These are phyloP conservation scores for Heteractis magnifica DNA, from an alignment of 92 coral and sea anemone species.

Conservation along the genomic window DNA sequence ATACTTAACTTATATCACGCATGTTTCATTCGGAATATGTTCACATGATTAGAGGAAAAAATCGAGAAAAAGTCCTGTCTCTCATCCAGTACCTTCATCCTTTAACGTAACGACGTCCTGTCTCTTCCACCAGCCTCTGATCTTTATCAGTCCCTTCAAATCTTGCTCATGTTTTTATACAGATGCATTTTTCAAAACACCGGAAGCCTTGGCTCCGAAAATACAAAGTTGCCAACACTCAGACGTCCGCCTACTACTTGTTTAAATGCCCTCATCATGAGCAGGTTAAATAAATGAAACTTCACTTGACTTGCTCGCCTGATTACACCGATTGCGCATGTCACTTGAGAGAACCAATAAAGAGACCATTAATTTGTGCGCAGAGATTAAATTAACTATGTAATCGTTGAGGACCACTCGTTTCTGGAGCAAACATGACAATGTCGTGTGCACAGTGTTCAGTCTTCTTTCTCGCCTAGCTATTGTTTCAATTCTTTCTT, in stretches of 20 bases:
- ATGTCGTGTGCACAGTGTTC: neutral
- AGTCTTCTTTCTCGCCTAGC: neutral
- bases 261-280: conserved; percentile 10
- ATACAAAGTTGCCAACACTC: conserved; percentile 14
- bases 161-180: neutral
- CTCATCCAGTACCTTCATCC: neutral
- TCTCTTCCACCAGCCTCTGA: neutral
- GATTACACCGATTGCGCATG: neutral
- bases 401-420: neutral
- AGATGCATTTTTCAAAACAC: neutral
- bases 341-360: neutral
- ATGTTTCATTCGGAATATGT: too few species aligned
- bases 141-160: conserved; percentile 14
- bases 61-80: neutral
- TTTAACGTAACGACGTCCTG: neutral
- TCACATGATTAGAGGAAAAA: too few species aligned
- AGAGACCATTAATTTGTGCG: neutral
- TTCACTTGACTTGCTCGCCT: conserved; percentile 1
- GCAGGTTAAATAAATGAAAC: conserved; percentile 2
- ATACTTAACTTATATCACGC: too few species aligned
- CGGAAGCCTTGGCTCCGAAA: conserved; percentile 20
- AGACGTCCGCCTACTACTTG: conserved; percentile 11
- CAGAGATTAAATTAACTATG: neutral
- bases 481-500: neutral
- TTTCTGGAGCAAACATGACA: neutral